Base-by-base conservation (phyloP, 2,797 vertebrate genomes). In the Ispidina lecontei region DNA sequence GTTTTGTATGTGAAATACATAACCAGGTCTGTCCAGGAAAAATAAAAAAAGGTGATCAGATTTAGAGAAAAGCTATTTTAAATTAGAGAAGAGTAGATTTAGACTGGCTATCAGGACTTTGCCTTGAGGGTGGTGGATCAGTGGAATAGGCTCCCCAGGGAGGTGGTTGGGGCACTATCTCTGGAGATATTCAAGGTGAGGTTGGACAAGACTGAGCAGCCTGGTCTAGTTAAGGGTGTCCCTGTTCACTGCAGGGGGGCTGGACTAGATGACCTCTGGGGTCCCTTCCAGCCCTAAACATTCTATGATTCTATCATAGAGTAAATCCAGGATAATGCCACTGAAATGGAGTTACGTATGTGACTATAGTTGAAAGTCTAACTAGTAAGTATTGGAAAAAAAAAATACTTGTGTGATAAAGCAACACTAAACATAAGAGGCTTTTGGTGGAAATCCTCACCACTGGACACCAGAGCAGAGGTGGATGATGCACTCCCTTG, bases 401-500 rank as follows among this genome's bases (percentile, higher is more conserved):
- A 85, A 26, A 92, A 91, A 69, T 35, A 35, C 31, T 7, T 39
- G 71, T 39, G 71, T 54, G 25, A 25, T 78, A 55, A 87, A 33
- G 26, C 29, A 88, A 43, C 67, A 33, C 25, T 73, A 73, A 92
- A 37, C 26, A 4, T 46, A 44, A 87, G 72, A 64, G 59, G 70
- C 75, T 91, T 88, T 41, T 68, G 43, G 70, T 80, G 59, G 62
- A 90, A 76, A 88, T 64, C 58, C 62, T 87, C 83, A 68, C 73
- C 83, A 75, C 70, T 73, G 88, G 88, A 87, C 22, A 84, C 88
- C 41, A 31, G 41, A 71, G 39, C 64, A 76, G 56, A 76, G 75
- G 20, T 70, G 37, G 60, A 51, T 52, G 58, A 73, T 77, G 56
- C 46, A 43, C 0, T 9, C 31, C 43, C 43, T 21, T 33, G 52